Base-by-base conservation (phyloP, 1,140 invertebrate species). In the Philaenus spumarius region DNA sequence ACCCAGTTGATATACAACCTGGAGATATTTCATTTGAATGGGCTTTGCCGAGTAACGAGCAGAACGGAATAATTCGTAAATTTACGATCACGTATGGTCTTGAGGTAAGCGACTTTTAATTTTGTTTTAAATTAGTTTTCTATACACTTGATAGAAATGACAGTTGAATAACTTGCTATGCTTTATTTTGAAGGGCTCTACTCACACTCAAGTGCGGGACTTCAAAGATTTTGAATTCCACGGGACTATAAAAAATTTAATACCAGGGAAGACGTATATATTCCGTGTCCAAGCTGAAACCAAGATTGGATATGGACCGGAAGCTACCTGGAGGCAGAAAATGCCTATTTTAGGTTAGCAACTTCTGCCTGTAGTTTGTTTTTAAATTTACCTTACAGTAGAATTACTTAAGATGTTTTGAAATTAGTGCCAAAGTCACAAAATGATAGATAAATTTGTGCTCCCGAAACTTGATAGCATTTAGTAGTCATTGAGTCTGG, bases 201-300 rank as follows among this genome's bases (percentile, higher is more conserved):
- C 80, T 47, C 78, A 82, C 59, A 78, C 78, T 22, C 73, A 79
- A 59, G 76, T 73, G 55, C 77, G 77, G 63, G 78, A 88, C 64
- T 93, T 93, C 68, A 77, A 77, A 43, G 78, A 87, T 1, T 76
- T 73, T 59, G 86, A 89, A 59, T 78, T 82, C 5, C 73, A 78
- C 34, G 91, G 90, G 1, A 71, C 81, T 2, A 85, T 95, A 51
- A 80, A 78, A 57, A 82, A 83, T 35, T 73, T 95, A 9, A 78
- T 80, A 61, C 90, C 93, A 0, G 92, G 92, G 55, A 85, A 83
- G 66, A 83, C 81, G 0, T 96, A 95, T 73, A 74, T 84, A 15
- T 93, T 95, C 67, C 77, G 82, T 52, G 90, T 95, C 66, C 86
- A 90, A 75, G 92, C 87, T 0, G 85, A 89, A 71, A 94, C 90